These are phyloP conservation scores for Gymnocheta viridis DNA, from an alignment of 2,888 invertebrate species.

Conservation along the genomic window DNA sequence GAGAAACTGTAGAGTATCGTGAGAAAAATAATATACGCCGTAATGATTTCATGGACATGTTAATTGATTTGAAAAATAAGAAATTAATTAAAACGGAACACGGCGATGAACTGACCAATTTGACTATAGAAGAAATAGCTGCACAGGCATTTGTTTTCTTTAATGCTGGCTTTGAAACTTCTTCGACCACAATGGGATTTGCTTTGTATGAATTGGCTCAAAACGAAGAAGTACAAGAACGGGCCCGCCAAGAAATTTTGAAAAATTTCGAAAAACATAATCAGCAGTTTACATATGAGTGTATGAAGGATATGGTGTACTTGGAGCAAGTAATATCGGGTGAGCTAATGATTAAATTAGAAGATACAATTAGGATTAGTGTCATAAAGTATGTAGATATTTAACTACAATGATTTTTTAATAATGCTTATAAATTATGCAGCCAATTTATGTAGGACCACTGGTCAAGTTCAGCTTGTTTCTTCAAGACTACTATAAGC, in stretches of 20 bases:
- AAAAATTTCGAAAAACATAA: constrained; percentile 77
- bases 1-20: constrained; percentile 80
- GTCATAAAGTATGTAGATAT: no score
- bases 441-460: no score
- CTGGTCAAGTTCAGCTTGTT: no score
- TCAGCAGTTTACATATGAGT: constrained; percentile 82
- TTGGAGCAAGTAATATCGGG: constrained; percentile 82
- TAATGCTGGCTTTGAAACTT: constrained; percentile 85
- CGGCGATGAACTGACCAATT: constrained; percentile 73
- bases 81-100: constrained; percentile 72
- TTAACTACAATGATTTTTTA: no score
- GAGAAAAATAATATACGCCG: constrained; percentile 79
- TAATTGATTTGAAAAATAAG: constrained; percentile 81
- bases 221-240: constrained; percentile 72
- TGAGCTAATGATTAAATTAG: constrained; percentile 68
- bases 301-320: constrained; percentile 82
- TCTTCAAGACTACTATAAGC: no score
- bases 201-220: constrained; percentile 75
- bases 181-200: constrained; percentile 85
- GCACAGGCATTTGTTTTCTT: constrained; percentile 77
- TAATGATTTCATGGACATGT: constrained; percentile 83
- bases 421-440: no score
- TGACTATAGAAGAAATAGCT: constrained; percentile 74
- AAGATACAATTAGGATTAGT: no score
- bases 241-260: constrained; percentile 79